Conservation (phyloP, 2,797 vertebrate species). For the Perodicticus potto region DNA sequence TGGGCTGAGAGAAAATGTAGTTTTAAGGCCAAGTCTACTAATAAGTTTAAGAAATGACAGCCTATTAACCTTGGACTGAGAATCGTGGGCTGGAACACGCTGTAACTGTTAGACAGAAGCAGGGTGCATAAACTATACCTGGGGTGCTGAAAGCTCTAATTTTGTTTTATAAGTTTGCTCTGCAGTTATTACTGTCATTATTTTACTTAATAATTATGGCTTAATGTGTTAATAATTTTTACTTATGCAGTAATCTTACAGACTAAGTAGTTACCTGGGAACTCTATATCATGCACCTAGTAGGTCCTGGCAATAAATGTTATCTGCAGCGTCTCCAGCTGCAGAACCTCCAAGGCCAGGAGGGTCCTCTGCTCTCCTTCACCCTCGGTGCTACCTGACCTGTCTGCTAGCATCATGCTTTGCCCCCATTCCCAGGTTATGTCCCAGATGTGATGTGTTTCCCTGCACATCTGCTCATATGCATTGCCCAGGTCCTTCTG, state of each 20-base stretch:
- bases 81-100: neutral
- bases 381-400: rapidly evolving
- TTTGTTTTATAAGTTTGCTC: constrained; percentile 68
- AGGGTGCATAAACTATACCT: constrained; percentile 13
- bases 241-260: constrained; percentile 1
- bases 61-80: neutral
- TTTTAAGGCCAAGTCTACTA: neutral
- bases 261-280: constrained; percentile 27
- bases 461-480: neutral
- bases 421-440: neutral
- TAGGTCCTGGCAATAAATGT: constrained; percentile 1
- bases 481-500: neutral
- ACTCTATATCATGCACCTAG: constrained; percentile 32
- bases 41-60: neutral
- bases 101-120: neutral
- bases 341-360: neutral
- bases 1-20: neutral
- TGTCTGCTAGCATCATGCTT: neutral
- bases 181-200: constrained; percentile 53
- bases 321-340: neutral
- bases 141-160: constrained; percentile 36
- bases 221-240: constrained; percentile 52
- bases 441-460: neutral
- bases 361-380: neutral
- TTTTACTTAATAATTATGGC: constrained; percentile 63